These are phyloP conservation scores for Drosophila formosana DNA, from an alignment of 2,888 invertebrate species.

Conservation along the genomic window DNA sequence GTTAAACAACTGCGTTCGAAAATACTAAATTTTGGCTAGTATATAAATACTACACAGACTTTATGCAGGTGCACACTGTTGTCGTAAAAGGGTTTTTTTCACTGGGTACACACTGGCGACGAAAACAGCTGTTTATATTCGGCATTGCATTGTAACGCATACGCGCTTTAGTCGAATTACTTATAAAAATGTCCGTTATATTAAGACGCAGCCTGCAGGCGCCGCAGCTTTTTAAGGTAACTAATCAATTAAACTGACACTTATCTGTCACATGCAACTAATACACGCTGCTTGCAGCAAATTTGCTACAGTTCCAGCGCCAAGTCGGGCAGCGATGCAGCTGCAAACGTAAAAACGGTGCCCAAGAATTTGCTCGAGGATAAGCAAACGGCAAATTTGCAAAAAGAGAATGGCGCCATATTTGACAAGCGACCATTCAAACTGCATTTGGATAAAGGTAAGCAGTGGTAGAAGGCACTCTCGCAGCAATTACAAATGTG, in stretches of 20 bases:
- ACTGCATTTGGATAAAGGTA: constrained; percentile 89
- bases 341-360: constrained; percentile 85
- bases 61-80: constrained; percentile 2
- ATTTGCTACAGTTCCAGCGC: constrained; percentile 51
- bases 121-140: constrained; percentile 35
- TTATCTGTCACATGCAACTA: neutral
- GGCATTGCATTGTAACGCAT: constrained; percentile 5
- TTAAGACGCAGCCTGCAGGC: constrained; percentile 42
- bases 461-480: constrained; percentile 33
- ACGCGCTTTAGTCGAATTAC: neutral
- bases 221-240: constrained; percentile 55
- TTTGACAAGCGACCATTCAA: constrained; percentile 97
- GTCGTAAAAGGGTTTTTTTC: neutral
- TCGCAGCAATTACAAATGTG: constrained; percentile 10
- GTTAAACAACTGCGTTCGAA: neutral
- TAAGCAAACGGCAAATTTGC: constrained; percentile 88
- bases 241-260: neutral
- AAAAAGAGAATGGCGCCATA: constrained; percentile 90
- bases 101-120: constrained; percentile 33
- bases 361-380: constrained; percentile 89
- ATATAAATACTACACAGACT: constrained; percentile 28
- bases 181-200: constrained; percentile 55
- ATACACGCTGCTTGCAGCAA: constrained; percentile 26
- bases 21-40: neutral
- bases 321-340: constrained; percentile 26